Conservation (phyloP, 2,888 invertebrate genomes). For the Stenolophus ochropezus region DNA sequence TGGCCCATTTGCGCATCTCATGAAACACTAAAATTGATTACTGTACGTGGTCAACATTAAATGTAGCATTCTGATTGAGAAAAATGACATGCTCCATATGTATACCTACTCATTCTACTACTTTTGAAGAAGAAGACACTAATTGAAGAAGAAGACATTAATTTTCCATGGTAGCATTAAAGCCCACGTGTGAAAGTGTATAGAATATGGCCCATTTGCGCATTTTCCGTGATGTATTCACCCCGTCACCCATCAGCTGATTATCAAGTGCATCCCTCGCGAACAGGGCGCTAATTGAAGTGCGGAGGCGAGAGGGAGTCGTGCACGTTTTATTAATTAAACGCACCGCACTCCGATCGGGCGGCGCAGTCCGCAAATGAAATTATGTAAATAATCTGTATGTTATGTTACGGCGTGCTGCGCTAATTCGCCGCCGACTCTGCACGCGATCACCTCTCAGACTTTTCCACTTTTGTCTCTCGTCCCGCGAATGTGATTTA, state of each 20-base stretch:
- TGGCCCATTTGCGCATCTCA: too few species aligned
- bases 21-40: too few species aligned
- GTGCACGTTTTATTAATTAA: conserved; percentile 50
- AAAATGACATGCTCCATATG: too few species aligned
- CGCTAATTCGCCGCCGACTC: conserved; percentile 62
- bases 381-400: conserved; percentile 50
- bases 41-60: too few species aligned
- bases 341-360: conserved; percentile 46
- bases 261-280: background rate
- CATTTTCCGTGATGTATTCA: too few species aligned
- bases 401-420: conserved; percentile 61
- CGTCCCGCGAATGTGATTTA: conserved; percentile 12
- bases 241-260: conserved; percentile 11
- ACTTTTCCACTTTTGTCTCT: conserved; percentile 7
- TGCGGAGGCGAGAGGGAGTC: background rate
- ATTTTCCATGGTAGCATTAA: too few species aligned
- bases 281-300: conserved; percentile 37
- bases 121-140: too few species aligned
- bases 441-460: conserved; percentile 6
- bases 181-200: too few species aligned
- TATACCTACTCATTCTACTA: too few species aligned
- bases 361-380: conserved; percentile 38
- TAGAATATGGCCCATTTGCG: background rate
- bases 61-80: too few species aligned
- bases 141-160: too few species aligned